Percentiles rank a stretch among this genome's conserved stretches.
phyloP scores from a whole-genome alignment of 1,140 invertebrate species.

The Sycophila sp. region DNA sequence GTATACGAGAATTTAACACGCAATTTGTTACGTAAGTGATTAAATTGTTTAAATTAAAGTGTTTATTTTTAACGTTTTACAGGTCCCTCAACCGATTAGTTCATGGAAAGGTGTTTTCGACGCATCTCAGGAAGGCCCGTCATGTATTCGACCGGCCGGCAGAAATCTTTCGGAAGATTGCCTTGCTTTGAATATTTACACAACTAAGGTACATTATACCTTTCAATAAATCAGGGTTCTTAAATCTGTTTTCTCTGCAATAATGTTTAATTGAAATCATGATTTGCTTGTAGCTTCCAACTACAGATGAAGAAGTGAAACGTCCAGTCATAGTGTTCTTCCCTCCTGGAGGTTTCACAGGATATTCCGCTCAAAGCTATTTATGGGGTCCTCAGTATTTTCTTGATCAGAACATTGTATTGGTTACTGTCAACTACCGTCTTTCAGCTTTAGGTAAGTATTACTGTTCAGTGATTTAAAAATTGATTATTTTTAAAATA shows the following conservation, averaged over 20 bases:
- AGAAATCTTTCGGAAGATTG: constrained; percentile 17
- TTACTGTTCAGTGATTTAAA: background rate
- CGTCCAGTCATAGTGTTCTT: constrained; percentile 65
- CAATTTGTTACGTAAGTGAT: background rate
- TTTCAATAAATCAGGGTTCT: too few relatives aligned
- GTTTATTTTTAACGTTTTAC: background rate
- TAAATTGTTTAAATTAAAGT: too few relatives aligned
- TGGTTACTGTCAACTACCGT: constrained; percentile 80
- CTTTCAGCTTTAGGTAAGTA: constrained; percentile 68
- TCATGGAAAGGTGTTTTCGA: constrained; percentile 57
- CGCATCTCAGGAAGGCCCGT: constrained; percentile 44
- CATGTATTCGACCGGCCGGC: constrained; percentile 22
- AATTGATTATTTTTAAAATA: background rate
- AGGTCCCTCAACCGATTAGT: constrained; percentile 55
- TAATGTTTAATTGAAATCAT: too few relatives aligned
- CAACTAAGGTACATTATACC: constrained; percentile 17
- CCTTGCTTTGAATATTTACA: constrained; percentile 26
- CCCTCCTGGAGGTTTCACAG: constrained; percentile 66
- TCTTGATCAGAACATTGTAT: constrained; percentile 72
- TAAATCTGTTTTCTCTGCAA: too few relatives aligned
- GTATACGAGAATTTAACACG: background rate
- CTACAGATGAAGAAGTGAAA: background rate
- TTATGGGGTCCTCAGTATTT: constrained; percentile 71
- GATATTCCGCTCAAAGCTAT: constrained; percentile 64
- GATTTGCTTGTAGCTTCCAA: background rate